Percentiles rank a stretch among this genome's conserved stretches.
Conservation (phyloP, 2,888 invertebrate genomes). For the Melipona beecheii region DNA sequence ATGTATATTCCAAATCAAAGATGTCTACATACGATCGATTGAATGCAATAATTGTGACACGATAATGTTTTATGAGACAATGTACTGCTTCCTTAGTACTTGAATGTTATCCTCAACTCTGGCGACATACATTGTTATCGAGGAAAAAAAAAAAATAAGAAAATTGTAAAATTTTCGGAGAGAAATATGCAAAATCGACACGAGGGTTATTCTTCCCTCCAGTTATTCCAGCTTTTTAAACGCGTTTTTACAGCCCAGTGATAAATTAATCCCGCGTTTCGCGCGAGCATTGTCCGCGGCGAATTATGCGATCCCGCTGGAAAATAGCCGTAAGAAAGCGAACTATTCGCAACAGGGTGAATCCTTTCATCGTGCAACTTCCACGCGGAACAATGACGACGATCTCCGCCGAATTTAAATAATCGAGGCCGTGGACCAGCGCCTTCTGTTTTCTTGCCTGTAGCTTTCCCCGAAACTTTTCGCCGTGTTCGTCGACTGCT, state of each 20-base stretch:
- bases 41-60: no score
- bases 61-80: no score
- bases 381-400: conserved; percentile 9
- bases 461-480: conserved; percentile 20
- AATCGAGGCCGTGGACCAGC: conserved; percentile 7
- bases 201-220: no score
- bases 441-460: not conserved
- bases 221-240: not conserved
- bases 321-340: not conserved
- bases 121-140: no score
- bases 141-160: no score
- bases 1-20: no score
- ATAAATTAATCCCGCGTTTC: not conserved
- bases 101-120: no score
- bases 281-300: not conserved
- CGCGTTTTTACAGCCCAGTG: not conserved
- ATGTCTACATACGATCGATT: no score
- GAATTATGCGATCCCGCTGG: not conserved
- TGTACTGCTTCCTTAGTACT: no score
- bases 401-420: conserved; percentile 26
- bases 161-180: no score
- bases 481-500: not conserved
- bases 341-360: not conserved
- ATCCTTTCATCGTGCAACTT: not conserved
- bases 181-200: no score